Evolutionary conservation across 2,888 invertebrate genomes (phyloP), one percentile per base, ranked within the genome.

Genomic region (Andrena praecox): DNA sequence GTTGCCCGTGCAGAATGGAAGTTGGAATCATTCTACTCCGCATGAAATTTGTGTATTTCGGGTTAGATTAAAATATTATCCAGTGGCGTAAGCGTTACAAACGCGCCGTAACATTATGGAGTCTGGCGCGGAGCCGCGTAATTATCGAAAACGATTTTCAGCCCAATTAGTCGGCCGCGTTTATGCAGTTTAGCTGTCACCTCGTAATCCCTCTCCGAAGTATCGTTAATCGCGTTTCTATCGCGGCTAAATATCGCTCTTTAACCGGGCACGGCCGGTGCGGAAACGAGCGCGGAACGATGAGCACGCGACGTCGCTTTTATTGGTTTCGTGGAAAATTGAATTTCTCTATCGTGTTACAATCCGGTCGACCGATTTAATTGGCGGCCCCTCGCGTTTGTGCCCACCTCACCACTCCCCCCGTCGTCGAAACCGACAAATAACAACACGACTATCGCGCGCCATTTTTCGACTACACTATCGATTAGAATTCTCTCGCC

Each of bases 291-390:
- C 27, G 59, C 50, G 56, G n/a, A 48, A 31, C 75, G 75, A 73
- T 71, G 64, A 69, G 71, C 70, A 27, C 63, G 67, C 29, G 64
- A 71, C 77, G 71, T 67, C 66, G 62, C 71, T 79, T 79, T 80
- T 73, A 80, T 77, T 77, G 69, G 52, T 80, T 85, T 52, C 70
- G 33, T 12, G 67, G 77, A 76, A 81, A 85, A 85, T 84, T 80
- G 68, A 77, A 80, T 83, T 82, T 80, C 80, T 67, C 71, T 64
- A 82, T 75, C 77, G 69, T 20, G 83, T 80, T 73, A 67, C 82
- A 73, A 77, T 81, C 80, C 75, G 56, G 27, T 54, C 59, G 76
- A 20, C 60, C 63, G 75, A 60, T 80, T 80, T 76, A 82, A 82
- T 82, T 82, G 72, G 63, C 59, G n/a, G 62, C 63, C 62, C 54